Base-by-base conservation (phyloP, 2,888 invertebrate species). In the Spodoptera exigua region DNA sequence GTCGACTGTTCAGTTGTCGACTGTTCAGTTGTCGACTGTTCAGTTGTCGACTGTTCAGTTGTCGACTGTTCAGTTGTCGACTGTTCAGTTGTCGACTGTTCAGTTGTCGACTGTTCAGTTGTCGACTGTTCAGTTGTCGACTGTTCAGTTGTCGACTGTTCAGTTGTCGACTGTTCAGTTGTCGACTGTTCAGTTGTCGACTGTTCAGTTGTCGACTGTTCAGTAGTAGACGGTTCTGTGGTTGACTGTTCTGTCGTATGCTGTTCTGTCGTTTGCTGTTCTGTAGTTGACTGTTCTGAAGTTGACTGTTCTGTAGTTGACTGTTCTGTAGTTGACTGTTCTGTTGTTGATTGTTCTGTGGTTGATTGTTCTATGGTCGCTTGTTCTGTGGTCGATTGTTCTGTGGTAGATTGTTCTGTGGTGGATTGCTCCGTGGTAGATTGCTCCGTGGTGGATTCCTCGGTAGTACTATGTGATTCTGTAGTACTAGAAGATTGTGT, bases 11-110 rank as follows among this genome's bases (percentile, higher is more conserved):
- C 48, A 40, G 76, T 73, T 5, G 80, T 76, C 16, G 70, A 70
- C 41, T 74, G 69, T 73, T 82, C 77, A 34, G 78, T 79, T 12
- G 84, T 80, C n/a, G 84, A 78, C 27, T 79, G 63, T 55, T 79
- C 63, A 41, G 74, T 70, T 11, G 77, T 76, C 7, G 76, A 58
- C 37, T 72, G 66, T 63, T 79, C 71, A 32, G 75, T 74, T n/a
- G 81, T 80, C 18, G 79, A 73, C 62, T 80, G 71, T 61, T 78
- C 76, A 39, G 69, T 66, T 9, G 66, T 72, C 4, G 49, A 47
- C 35, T 18, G 21, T 21, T 74, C 70, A 1, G 78, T 71, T 17
- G 78, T 69, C 32, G 73, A 56, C 34, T 40, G 16, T 16, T 49
- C 62, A 49, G 75, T 55, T 2, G 70, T 70, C 1, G 57, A 66